phyloP scores from a whole-genome alignment of 2,888 invertebrate species.

The Caenorhabditis parvicauda region DNA sequence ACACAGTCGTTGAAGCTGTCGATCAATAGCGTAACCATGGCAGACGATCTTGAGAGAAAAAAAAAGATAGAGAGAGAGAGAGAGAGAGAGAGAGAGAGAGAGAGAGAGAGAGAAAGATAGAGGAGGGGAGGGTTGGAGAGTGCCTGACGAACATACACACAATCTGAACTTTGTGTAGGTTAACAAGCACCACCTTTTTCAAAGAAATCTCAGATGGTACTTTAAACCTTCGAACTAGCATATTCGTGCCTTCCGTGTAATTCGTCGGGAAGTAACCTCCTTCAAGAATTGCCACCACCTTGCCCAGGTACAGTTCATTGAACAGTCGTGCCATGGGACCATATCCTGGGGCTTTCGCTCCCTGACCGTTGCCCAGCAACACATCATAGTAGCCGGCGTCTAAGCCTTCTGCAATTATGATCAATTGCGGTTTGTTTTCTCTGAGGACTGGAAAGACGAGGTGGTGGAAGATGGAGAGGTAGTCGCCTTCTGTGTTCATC shows the following conservation, averaged over 20 bases:
- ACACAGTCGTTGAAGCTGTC: not conserved
- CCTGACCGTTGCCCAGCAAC: constrained; percentile 78
- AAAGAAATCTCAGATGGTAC: too few relatives aligned
- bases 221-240: constrained; percentile 40
- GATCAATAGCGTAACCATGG: constrained; percentile 1
- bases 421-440: constrained; percentile 65
- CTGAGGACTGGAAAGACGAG: constrained; percentile 78
- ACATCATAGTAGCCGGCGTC: constrained; percentile 75
- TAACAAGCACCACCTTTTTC: too few relatives aligned
- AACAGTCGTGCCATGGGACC: constrained; percentile 91
- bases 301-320: constrained; percentile 81
- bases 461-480: constrained; percentile 82
- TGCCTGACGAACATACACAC: not conserved
- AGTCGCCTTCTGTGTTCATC: constrained; percentile 84
- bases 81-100: not conserved
- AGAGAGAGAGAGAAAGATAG: not conserved
- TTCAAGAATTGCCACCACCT: constrained; percentile 69
- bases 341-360: constrained; percentile 75
- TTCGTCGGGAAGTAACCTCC: constrained; percentile 70
- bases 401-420: constrained; percentile 94
- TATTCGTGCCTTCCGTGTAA: constrained; percentile 41
- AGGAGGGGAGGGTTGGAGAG: not conserved
- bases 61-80: not conserved
- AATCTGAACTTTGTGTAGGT: too few relatives aligned
- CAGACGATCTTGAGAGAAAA: not conserved